Percentiles rank a stretch among this genome's conserved stretches.
phyloP scores from a whole-genome alignment of 1,140 invertebrate species.

The Hycleus cichorii region DNA sequence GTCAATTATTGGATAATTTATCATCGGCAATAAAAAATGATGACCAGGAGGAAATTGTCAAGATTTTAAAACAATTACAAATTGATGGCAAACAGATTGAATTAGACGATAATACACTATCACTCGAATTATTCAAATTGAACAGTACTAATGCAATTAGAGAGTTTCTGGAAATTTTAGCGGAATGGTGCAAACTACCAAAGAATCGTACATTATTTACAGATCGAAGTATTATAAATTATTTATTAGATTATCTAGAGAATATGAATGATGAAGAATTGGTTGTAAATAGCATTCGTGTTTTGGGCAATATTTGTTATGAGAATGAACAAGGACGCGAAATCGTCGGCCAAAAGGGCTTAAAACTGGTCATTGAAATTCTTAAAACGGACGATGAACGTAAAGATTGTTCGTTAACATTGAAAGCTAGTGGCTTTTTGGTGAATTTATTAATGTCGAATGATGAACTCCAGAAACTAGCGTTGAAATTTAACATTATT shows the following conservation, averaged over 20 bases:
- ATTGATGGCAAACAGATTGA: constrained; percentile 7
- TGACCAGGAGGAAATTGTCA: constrained; percentile 7
- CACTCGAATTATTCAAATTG: constrained; percentile 10
- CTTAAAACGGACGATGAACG: constrained; percentile 37
- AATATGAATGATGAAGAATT: constrained; percentile 39
- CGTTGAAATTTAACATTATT: constrained; percentile 60
- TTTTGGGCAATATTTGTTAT: constrained; percentile 81
- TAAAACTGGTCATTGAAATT: constrained; percentile 46
- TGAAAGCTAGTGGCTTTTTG: constrained; percentile 53
- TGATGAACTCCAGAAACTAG: constrained; percentile 55
- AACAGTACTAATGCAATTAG: constrained; percentile 18
- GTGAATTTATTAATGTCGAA: constrained; percentile 74
- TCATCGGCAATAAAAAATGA: constrained; percentile 6
- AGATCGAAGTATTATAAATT: constrained; percentile 49
- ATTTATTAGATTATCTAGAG: constrained; percentile 49
- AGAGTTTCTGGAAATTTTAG: constrained; percentile 52
- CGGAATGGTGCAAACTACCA: constrained; percentile 64
- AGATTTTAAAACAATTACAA: constrained; percentile 1
- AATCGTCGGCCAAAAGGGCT: constrained; percentile 52
- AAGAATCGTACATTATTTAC: constrained; percentile 59
- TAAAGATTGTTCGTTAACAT: constrained; percentile 19
- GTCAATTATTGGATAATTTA: constrained; percentile 7
- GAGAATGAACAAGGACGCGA: constrained; percentile 68
- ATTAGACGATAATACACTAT: constrained; percentile 8
- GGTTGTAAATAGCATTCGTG: constrained; percentile 66